Evolutionary conservation across 2,113 vertebrate genomes (phyloP), one percentile per base, ranked within the genome.

Genomic region (Daphoenositta chrysoptera): DNA sequence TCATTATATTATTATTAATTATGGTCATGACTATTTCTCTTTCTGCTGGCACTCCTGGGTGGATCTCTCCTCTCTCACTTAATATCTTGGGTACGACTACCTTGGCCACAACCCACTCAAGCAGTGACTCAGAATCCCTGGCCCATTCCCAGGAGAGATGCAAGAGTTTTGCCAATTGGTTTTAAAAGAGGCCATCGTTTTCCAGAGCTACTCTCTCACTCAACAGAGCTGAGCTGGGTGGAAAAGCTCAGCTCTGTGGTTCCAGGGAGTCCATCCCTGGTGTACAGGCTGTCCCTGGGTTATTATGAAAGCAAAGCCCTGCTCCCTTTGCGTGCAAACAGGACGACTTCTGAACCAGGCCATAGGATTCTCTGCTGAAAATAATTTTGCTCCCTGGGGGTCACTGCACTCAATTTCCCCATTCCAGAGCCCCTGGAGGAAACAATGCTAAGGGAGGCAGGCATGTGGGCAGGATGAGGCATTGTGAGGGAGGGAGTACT

Each of bases 111-210:
- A 86, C 68, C 57, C 90, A 65, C 76, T 87, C 68, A 80, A 96
- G 91, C 81, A 77, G 78, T 97, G 96, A 97, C 95, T 97, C 97
- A 97, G 87, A 93, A 92, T 93, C 92, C 86, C 86, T 97, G 97
- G 97, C 93, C 92, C 1, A 4, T 53, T 94, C 91, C 93, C 97
- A 96, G 95, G 86, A 96, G 83, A 89, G 94, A 80, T 89, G 89
- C 88, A 91, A 78, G 61, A 93, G 73, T 91, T 96, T 94, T 96
- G 93, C 95, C 95, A 96, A 80, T 84, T 15, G 7, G 48, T 93
- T 95, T 95, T 85, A 92, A 94, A 95, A 95, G 94, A 96, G 66
- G 84, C 97, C 89, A 77, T 95, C 73, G 2, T 92, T 97, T 94
- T 93, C 90, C 82, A 94, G 78, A 94, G 72, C 58, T 80, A 39